phyloP scores from a whole-genome alignment of 2,888 invertebrate species.

The Melinaea menophilus region DNA sequence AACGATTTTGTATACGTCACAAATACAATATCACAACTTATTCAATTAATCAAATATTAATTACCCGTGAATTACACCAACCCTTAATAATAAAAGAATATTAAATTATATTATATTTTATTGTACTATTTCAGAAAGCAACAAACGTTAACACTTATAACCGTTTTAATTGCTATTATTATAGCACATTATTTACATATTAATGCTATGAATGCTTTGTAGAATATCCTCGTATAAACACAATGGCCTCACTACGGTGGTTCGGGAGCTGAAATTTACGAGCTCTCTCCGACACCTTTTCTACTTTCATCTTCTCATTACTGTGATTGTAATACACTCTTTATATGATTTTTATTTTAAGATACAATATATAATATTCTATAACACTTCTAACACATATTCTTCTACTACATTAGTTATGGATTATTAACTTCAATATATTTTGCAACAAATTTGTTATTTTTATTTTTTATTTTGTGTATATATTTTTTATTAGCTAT shows the following conservation, averaged over 20 bases:
- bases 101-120: too few relatives aligned
- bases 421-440: too few relatives aligned
- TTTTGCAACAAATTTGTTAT: too few relatives aligned
- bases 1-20: too few relatives aligned
- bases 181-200: background rate
- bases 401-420: background rate
- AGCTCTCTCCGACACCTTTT: slow-evolving; percentile 26
- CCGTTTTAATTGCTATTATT: background rate
- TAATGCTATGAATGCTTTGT: slow-evolving; percentile 16
- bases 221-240: slow-evolving; percentile 29
- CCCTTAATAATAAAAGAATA: too few relatives aligned
- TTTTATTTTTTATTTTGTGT: too few relatives aligned
- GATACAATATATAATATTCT: background rate
- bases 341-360: background rate
- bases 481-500: too few relatives aligned
- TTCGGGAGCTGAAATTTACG: slow-evolving; percentile 29
- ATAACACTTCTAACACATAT: background rate
- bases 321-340: slow-evolving; percentile 18
- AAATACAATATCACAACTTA: too few relatives aligned
- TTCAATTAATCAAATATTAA: too few relatives aligned
- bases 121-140: too few relatives aligned
- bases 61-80: too few relatives aligned
- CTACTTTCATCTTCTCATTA: slow-evolving; percentile 14
- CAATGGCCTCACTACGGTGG: slow-evolving; percentile 26
- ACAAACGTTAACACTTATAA: too few relatives aligned